A percentile compares a stretch with the other conserved stretches of the same genome.
Evolutionary conservation across 2,113 vertebrate genomes (phyloP).

Genomic region (Australoheros scitulus): DNA sequence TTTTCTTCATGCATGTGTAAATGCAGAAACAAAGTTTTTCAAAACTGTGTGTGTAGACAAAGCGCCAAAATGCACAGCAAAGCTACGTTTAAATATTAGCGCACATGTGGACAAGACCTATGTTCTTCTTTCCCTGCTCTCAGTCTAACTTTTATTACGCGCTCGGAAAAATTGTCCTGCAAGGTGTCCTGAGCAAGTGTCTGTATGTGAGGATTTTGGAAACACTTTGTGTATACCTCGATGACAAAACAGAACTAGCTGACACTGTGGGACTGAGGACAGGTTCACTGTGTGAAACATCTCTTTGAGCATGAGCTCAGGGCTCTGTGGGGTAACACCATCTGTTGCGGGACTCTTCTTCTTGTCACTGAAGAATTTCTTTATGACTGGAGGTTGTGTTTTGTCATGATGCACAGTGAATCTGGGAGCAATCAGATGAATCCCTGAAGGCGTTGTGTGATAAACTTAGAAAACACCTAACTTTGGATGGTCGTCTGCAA

Average conservation of each 20-base stretch:
- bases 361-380: conserved; percentile 2
- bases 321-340: not conserved
- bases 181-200: not conserved
- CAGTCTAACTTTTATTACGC: not conserved
- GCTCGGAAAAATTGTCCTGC: not conserved
- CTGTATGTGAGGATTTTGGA: not conserved
- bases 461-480: not conserved
- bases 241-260: not conserved
- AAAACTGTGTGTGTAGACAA: too few relatives aligned
- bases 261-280: not conserved
- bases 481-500: not conserved
- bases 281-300: not conserved
- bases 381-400: conserved; percentile 1
- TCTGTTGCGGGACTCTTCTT: not conserved
- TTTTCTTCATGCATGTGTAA: too few relatives aligned
- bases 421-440: not conserved
- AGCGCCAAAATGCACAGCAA: too few relatives aligned
- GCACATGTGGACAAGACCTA: too few relatives aligned
- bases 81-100: too few relatives aligned
- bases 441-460: not conserved
- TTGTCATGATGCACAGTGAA: not conserved
- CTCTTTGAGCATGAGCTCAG: not conserved
- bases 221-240: not conserved
- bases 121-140: too few relatives aligned
- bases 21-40: too few relatives aligned